Conservation (phyloP, 2,113 vertebrate genomes). For the Lagopus muta region DNA sequence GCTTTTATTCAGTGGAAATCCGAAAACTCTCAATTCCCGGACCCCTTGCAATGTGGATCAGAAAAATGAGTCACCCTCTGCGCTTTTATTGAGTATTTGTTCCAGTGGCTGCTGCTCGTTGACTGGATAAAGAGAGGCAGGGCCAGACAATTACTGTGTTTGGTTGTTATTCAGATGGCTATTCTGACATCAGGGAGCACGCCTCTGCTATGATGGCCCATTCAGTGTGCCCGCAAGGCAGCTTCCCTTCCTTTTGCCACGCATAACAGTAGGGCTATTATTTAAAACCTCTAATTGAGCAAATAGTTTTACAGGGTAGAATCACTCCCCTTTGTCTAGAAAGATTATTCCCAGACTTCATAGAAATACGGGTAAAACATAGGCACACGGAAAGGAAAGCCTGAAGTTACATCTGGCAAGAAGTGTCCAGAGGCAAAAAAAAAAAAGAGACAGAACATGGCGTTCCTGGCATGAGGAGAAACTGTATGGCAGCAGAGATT, state of each 20-base stretch:
- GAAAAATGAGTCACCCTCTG: not conserved
- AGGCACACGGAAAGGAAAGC: slow-evolving; percentile 34
- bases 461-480: not conserved
- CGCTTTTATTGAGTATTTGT: not conserved
- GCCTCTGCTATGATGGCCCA: not conserved
- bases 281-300: not conserved
- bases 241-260: not conserved
- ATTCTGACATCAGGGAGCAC: not conserved
- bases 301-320: not conserved
- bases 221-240: not conserved
- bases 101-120: not conserved
- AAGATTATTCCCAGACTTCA: not conserved
- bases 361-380: not conserved
- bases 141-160: not conserved
- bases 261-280: not conserved
- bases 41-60: not conserved
- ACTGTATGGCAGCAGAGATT: not conserved
- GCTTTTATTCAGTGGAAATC: slow-evolving; percentile 38
- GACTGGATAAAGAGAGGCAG: not conserved
- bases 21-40: not conserved
- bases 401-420: not conserved
- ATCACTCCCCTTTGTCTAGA: not conserved
- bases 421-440: not conserved
- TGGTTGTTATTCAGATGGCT: not conserved
- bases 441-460: not conserved